A percentile compares a stretch with the other conserved stretches of the same genome.
Conservation (phyloP, 2,888 invertebrate genomes). For the Acleris laterana region DNA sequence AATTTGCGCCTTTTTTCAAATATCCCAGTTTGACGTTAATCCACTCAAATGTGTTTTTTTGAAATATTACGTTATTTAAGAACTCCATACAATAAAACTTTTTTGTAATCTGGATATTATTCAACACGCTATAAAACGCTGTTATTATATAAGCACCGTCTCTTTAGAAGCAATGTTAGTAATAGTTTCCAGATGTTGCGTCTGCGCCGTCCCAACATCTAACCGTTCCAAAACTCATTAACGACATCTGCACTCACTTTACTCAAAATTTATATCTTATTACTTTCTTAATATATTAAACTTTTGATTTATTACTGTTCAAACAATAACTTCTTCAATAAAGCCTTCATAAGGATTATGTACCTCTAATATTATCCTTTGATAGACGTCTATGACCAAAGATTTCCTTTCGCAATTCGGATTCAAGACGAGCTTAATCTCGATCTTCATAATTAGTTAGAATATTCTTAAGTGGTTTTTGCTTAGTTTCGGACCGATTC, state of each 20-base stretch:
- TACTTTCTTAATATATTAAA: conserved; percentile 16
- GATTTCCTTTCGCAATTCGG: conserved; percentile 22
- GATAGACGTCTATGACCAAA: conserved; percentile 28
- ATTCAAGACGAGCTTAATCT: conserved; percentile 37
- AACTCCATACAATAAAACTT: too few species aligned
- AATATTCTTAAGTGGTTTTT: conserved; percentile 55
- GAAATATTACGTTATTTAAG: too few species aligned
- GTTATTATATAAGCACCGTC: neutral
- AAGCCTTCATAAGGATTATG: conserved; percentile 16
- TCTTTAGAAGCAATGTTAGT: neutral
- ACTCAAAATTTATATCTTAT: conserved; percentile 11
- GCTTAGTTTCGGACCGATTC: conserved; percentile 50
- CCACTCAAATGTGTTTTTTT: too few species aligned
- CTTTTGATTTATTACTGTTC: conserved; percentile 15
- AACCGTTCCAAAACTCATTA: neutral
- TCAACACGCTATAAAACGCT: too few species aligned
- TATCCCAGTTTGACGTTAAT: too few species aligned
- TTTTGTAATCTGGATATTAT: too few species aligned
- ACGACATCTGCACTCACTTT: neutral
- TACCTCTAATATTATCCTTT: conserved; percentile 20
- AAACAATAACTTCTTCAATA: conserved; percentile 31
- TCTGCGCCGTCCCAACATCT: neutral
- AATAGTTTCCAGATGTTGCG: neutral
- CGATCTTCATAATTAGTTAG: conserved; percentile 47
- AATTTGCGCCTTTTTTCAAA: too few species aligned